Conservation (phyloP, 2,888 invertebrate genomes). For the Thyatira batis region DNA sequence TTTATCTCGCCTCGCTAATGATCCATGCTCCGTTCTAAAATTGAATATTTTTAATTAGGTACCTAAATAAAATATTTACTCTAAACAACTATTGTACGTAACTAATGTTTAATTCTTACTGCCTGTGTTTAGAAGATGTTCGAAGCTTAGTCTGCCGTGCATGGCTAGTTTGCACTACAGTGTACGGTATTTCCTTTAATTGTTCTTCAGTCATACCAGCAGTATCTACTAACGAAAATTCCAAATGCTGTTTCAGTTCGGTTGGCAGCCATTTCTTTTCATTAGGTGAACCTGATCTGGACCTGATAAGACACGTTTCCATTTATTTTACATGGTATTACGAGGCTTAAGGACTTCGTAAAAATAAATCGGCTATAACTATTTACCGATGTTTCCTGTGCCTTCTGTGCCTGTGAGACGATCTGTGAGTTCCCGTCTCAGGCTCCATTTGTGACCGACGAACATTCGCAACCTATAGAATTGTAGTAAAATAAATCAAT, state of each 20-base stretch:
- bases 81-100: not conserved
- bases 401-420: slow-evolving; percentile 81
- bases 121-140: slow-evolving; percentile 70
- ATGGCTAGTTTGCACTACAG: slow-evolving; percentile 89
- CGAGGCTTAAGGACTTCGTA: not conserved
- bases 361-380: slow-evolving; percentile 1
- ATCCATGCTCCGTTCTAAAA: slow-evolving; percentile 67
- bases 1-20: slow-evolving; percentile 71
- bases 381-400: slow-evolving; percentile 84
- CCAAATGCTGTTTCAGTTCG: slow-evolving; percentile 92
- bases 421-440: slow-evolving; percentile 78
- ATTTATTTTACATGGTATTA: not conserved
- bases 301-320: slow-evolving; percentile 43
- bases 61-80: slow-evolving; percentile 8
- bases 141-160: slow-evolving; percentile 83
- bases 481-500: slow-evolving; percentile 2
- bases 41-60: slow-evolving; percentile 2
- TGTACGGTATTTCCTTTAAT: slow-evolving; percentile 93
- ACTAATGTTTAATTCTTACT: slow-evolving; percentile 45
- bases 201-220: slow-evolving; percentile 94
- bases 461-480: slow-evolving; percentile 86
- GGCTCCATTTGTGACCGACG: slow-evolving; percentile 81
- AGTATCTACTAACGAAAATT: slow-evolving; percentile 94
- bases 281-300: slow-evolving; percentile 87
- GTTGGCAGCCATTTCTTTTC: slow-evolving; percentile 88